Evolutionary conservation across 2,113 vertebrate genomes (phyloP), one percentile per base, ranked within the genome.

Genomic region (Synodontis membranacea): DNA sequence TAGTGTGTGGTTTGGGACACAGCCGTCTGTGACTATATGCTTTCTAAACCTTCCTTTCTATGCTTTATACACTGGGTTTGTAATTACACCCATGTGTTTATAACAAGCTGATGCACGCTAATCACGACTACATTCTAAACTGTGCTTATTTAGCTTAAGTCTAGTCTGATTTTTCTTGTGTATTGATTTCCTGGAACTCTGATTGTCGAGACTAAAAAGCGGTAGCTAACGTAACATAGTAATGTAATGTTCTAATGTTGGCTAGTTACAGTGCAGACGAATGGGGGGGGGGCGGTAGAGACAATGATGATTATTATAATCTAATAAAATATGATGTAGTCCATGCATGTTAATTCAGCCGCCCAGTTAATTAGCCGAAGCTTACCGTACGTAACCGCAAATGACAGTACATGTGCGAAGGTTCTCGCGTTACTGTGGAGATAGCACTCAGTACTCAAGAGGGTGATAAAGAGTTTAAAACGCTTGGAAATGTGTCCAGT

Each of bases 1-100:
- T n/a, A 72, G 15, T 23, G n/a, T 46, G 74, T 50, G 12, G 74
- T 78, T 78, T 46, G 28, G 50, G 74, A 78, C 74, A 78, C 44
- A n/a, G 28, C 28, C 46, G 3, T 54, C 8, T 2, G 0, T 79
- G n/a, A 79, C 25, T n/a, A n/a, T 46, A 46, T 44, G 23, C 42
- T 17, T 75, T 72, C 14, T 15, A 72, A 23, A 37, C 4, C 28
- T 66, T 66, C 0, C 62, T 21, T 56, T 58, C 21, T 58, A 7
- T 5, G 5, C 15, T 68, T 72, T 37, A 39, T 76, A n/a, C 74
- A 48, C 23, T 19, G 31, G 48, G 75, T 8, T 52, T 78, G 28
- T 76, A 31, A 48, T 5, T 48, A n/a, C 3, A 17, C 25, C 44
- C 31, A 7, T 48, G 42, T 78, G 44, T 50, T 31, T 31, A 15